These are phyloP conservation scores for Acronicta psi DNA, from an alignment of 2,888 invertebrate genomes.

Conservation along the genomic window DNA sequence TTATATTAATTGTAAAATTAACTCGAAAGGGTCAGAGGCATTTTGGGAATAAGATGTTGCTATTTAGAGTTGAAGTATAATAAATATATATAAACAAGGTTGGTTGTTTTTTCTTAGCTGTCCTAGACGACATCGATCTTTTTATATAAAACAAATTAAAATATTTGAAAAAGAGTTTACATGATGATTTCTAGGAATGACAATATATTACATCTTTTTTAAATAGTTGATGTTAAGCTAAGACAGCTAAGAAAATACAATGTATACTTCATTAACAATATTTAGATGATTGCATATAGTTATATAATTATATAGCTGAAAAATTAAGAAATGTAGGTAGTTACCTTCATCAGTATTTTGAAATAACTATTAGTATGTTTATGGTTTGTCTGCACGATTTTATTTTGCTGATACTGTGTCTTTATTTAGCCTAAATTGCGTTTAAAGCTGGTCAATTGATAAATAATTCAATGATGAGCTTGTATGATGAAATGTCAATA, in stretches of 20 bases:
- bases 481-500: neutral
- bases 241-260: neutral
- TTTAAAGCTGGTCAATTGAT: neutral
- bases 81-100: neutral
- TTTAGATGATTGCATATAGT: neutral
- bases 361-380: neutral
- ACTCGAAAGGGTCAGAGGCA: conserved; percentile 55
- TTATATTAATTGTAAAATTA: conserved; percentile 67
- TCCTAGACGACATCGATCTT: neutral
- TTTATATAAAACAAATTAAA: too few relatives aligned
- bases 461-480: too few relatives aligned
- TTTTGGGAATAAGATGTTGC: conserved; percentile 40
- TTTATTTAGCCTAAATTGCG: neutral
- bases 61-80: conserved; percentile 13
- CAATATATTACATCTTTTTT: neutral
- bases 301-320: neutral
- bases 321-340: neutral
- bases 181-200: neutral
- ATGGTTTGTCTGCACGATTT: neutral
- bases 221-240: neutral
- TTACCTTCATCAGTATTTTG: conserved; percentile 2
- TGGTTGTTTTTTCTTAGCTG: neutral
- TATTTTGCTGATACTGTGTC: neutral
- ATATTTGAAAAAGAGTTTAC: neutral
- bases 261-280: neutral